These are phyloP conservation scores for Sylvia atricapilla DNA, from an alignment of 2,113 vertebrate genomes.

Conservation along the genomic window DNA sequence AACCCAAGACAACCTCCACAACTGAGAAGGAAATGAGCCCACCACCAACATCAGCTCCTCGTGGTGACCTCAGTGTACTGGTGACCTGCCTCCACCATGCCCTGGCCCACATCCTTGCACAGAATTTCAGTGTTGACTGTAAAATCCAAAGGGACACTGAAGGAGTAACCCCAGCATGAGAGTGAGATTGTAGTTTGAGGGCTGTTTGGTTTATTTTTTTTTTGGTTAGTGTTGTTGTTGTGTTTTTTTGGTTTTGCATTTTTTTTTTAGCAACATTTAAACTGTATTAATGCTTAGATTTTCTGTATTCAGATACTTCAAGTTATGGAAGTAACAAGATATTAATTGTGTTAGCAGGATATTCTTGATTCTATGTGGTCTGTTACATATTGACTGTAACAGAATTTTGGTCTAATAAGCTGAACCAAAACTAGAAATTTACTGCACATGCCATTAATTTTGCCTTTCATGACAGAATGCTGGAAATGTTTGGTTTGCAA, in stretches of 20 bases:
- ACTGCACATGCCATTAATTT: neutral
- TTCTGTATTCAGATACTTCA: neutral
- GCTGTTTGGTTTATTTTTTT: neutral
- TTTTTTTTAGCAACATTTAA: neutral
- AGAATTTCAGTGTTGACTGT: neutral
- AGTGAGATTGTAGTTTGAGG: neutral
- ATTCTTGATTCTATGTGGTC: neutral
- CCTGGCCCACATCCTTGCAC: neutral
- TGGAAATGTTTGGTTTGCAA: neutral
- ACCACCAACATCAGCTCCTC: neutral
- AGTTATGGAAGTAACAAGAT: neutral
- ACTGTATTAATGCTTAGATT: neutral
- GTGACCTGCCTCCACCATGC: neutral
- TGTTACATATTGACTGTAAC: neutral
- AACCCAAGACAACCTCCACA: neutral
- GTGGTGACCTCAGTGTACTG: neutral
- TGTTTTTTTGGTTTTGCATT: no score
- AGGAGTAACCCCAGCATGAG: neutral
- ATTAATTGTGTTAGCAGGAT: neutral
- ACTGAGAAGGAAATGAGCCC: neutral
- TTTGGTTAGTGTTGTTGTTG: no score
- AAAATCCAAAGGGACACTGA: neutral
- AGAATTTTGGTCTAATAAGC: neutral
- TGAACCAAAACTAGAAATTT: neutral
- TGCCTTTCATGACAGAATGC: neutral